A percentile compares a stretch with the other conserved stretches of the same genome.
phyloP scores from a whole-genome alignment of 1,140 invertebrate species.

The Zaprionus ornatus region DNA sequence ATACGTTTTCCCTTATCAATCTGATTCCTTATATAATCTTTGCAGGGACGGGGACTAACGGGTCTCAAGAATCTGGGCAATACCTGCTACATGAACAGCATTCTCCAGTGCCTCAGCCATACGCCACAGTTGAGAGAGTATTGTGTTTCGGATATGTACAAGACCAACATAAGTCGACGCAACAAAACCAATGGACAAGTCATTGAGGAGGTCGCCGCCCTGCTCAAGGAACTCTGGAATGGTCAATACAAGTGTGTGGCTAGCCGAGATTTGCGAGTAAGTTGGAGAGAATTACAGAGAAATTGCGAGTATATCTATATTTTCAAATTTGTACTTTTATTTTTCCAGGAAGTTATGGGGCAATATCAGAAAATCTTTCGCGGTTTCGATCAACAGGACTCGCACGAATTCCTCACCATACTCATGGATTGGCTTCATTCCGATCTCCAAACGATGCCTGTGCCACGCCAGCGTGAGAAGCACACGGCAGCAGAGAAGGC shows the following conservation, averaged over 20 bases:
- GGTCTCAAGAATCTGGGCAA: constrained; percentile 96
- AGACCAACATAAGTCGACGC: constrained; percentile 85
- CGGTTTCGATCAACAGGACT: constrained; percentile 95
- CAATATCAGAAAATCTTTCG: constrained; percentile 91
- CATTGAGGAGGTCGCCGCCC: constrained; percentile 90
- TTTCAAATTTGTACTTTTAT: constrained; percentile 25
- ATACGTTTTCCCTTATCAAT: background rate
- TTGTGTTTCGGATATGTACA: constrained; percentile 88
- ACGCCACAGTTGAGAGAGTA: constrained; percentile 90
- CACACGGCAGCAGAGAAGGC: constrained; percentile 87
- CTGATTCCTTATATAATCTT: constrained; percentile 28
- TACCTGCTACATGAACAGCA: constrained; percentile 99
- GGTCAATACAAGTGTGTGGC: constrained; percentile 91
- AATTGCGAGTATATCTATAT: background rate
- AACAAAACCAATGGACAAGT: constrained; percentile 87
- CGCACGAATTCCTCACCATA: constrained; percentile 96
- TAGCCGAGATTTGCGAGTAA: constrained; percentile 88
- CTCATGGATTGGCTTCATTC: constrained; percentile 96
- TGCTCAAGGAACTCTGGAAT: constrained; percentile 90
- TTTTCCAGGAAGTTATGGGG: constrained; percentile 88
- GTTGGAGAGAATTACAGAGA: constrained; percentile 41
- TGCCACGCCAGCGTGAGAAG: constrained; percentile 58
- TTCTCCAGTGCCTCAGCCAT: constrained; percentile 95
- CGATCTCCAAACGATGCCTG: constrained; percentile 87
- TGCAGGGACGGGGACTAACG: constrained; percentile 89